Conservation (phyloP, 2,113 vertebrate species). For the Lonchura striata region DNA sequence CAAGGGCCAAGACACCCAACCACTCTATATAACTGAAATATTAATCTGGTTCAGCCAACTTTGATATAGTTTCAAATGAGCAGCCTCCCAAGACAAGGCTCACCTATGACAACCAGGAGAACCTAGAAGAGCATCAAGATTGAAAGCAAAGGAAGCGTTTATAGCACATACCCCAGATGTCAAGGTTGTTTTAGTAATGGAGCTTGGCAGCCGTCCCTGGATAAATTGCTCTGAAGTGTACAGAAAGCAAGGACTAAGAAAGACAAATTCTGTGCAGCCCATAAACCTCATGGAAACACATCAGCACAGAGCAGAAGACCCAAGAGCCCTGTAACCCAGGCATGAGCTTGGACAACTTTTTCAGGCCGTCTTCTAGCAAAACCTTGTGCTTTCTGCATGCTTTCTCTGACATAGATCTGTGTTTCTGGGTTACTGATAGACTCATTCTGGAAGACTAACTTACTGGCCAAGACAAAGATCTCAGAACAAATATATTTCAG, state of each 20-base stretch:
- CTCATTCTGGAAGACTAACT: not conserved
- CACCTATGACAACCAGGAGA: not conserved
- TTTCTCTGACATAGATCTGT: not conserved
- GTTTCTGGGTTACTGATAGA: not conserved
- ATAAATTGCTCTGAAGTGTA: not conserved
- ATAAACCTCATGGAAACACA: not conserved
- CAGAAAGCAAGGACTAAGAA: not conserved
- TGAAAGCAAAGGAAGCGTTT: not conserved
- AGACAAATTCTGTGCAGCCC: not conserved
- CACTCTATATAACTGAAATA: not conserved
- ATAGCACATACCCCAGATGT: fast-evolving
- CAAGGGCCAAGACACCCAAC: not conserved
- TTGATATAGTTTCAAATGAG: not conserved
- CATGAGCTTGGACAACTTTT: not conserved
- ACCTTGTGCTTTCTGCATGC: not conserved
- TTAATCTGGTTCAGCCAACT: not conserved
- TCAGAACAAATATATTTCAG: not conserved
- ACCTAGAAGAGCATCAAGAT: not conserved
- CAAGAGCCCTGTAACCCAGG: not conserved
- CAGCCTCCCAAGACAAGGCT: not conserved
- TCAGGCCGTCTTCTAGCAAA: not conserved
- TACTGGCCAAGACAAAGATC: not conserved
- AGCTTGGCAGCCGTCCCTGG: not conserved
- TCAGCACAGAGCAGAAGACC: not conserved
- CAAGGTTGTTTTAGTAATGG: fast-evolving